Base-by-base conservation (phyloP, 1,140 invertebrate species). In the Penaeus indicus region DNA sequence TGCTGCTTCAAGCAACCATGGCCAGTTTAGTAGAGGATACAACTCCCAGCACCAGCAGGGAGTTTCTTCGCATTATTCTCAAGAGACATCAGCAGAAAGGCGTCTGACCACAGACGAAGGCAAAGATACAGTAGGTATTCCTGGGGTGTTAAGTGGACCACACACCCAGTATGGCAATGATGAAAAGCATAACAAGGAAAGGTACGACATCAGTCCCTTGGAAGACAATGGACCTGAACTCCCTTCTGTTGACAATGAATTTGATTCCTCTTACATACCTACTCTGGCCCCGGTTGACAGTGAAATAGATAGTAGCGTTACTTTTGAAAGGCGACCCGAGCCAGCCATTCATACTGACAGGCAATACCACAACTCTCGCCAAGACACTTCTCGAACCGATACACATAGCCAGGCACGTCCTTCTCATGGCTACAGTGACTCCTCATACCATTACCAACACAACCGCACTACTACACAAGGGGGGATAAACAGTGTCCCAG, bases 181-280 rank as follows among this genome's bases (percentile, higher is more conserved):
- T 11, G 87, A 88, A 25, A 62, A 75, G 16, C 11, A 87, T 42
- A 67, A 87, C 63, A 69, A 69, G 54, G 85, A 82, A 61, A 60
- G 81, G 25, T 88, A 84, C 22, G 87, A 88, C 42, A 88, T 88
- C 10, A 88, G 81, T 62, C 87, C 87, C 19, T 42, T 64, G 25
- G 87, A 88, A 16, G 81, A 84, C 38, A 69, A 60, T 16, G 60
- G 27, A 27, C 72, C 32, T 42, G 16, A 22, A 21, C 19, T 88
- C 8, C 87, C 87, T 22, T 13, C 60, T 13, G 87, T 88, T 64
- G 87, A 84, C 60, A 88, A 84, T 64, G 87, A 88, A 79, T 1
- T 67, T 19, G 84, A 62, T 54, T 54, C 54, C 10, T 54, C 54
- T 16, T 78, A 69, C 19, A 27, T 32, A n/a, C 72, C 60, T 42